Base-by-base conservation (phyloP, 2,797 vertebrate genomes). In the Ctenochaetus hawaiiensis region DNA sequence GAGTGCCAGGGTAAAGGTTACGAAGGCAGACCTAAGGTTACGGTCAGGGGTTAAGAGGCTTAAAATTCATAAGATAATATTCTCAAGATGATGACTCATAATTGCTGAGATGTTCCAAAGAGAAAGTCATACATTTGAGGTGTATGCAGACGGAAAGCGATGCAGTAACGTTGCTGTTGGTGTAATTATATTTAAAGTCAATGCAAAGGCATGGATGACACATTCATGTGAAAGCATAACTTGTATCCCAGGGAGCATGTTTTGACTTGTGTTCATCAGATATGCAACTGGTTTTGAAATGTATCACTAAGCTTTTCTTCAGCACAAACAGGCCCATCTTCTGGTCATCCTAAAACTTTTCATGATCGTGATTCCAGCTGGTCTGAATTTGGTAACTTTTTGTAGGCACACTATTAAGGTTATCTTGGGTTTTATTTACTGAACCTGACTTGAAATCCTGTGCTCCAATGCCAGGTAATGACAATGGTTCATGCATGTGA, bases 11-110 rank as follows among this genome's bases (percentile, higher is more conserved):
- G 26, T 2, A 69, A 71, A 54, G 54, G 49, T 74, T 60, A 79
- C 51, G 43, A 54, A 51, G 77, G 52, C 54, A 69, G 67, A 58
- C 5, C 68, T 54, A 14, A 59, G 71, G 43, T 54, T 59, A 43
- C 34, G 20, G 12, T 65, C 13, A 12, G 0, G 39, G 63, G 43
- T 66, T 9, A 52, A 56, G 47, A 62, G 41, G 20, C 34, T 26
- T 18, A 43, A 11, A 67, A 54, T 12, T 44, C 34, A 68, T 58
- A 3, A 43, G 60, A 54, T 57, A 52, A 63, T 11, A 5, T 20
- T 64, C n/a, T 47, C 13, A 23, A 18, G 44, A 58, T 16, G n/a
- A 62, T 59, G 18, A 64, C 8, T 18, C 11, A 51, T n/a, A 17
- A 68, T 10, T 6, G 52, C 20, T 41, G n/a, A 60, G 30, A 22